Evolutionary conservation across 2,888 invertebrate genomes (phyloP), one percentile per base, ranked within the genome.

Genomic region (Epistrophella euchroma): DNA sequence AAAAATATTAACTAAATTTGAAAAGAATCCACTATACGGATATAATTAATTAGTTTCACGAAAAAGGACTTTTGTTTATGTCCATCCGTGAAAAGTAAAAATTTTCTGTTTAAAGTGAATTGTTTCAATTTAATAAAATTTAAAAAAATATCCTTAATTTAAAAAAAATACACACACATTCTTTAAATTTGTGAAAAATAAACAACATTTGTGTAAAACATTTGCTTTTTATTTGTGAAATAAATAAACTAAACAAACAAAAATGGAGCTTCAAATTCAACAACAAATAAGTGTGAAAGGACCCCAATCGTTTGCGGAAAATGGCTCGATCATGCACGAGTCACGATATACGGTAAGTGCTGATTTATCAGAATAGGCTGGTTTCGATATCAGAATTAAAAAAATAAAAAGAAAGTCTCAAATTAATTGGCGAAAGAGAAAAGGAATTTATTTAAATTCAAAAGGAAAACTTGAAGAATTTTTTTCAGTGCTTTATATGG

Each of bases 291-390:
- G 89, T 88, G 78, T 90, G 77, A 90, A 91, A 79, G 90, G 88
- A 88, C 89, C 89, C 45, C 88, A 89, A 83, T 88, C 89, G 55
- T 90, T 90, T 82, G 88, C 89, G 25, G 88, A 89, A 74, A 90
- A 90, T 88, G 90, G 90, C 84, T 89, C 89, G 68, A 89, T 89
- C 70, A 91, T 91, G 88, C 90, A 90, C 78, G 91, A 92, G 58
- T 88, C 91, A 72, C 88, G 91, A 88, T 92, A 91, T 88, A 91
- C 91, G 90, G 92, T 92, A 90, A 92, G 92, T 91, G 78, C 2
- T 47, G 47, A 19, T 19, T 47, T 60, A 19, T 22, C 17, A 0
- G 17, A 25, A 52, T n/a, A 52, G 10, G 3, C 22, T 22, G 37
- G 37, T 28, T 13, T 45, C 4, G 28, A 28, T 28, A 45, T n/a